Evolutionary conservation across 2,888 invertebrate species (phyloP).

Genomic region (Epiblema foenella): DNA sequence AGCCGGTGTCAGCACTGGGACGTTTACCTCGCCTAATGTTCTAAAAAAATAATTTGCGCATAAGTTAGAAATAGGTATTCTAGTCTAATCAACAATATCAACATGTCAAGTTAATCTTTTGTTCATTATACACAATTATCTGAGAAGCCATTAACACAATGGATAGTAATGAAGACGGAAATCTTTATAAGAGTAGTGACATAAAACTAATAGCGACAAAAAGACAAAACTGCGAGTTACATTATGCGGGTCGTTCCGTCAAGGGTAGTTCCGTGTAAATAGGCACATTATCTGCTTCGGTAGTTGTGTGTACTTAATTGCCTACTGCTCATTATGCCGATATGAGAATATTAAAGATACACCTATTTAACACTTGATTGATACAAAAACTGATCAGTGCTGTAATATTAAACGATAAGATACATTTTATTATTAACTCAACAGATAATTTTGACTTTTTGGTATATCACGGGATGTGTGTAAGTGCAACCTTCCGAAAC

Average conservation of each 20-base stretch:
- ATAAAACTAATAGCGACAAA: slow-evolving; percentile 41
- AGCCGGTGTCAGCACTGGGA: no score
- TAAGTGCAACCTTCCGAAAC: no score
- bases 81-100: no score
- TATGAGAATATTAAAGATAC: background rate
- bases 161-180: slow-evolving; percentile 10
- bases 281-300: slow-evolving; percentile 38
- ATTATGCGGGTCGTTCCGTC: slow-evolving; percentile 40
- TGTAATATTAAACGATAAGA: no score
- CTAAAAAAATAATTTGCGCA: no score
- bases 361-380: background rate
- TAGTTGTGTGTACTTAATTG: slow-evolving; percentile 33
- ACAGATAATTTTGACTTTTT: no score
- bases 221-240: slow-evolving; percentile 40
- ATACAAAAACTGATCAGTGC: no score
- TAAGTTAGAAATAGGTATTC: no score
- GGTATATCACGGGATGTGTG: no score
- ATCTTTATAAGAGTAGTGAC: slow-evolving; percentile 34
- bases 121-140: no score
- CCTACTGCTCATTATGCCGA: background rate
- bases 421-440: no score
- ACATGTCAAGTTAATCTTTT: background rate
- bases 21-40: no score
- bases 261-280: slow-evolving; percentile 38
- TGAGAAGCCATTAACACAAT: slow-evolving; percentile 1